These are phyloP conservation scores for Drosophila micromelanica DNA, from an alignment of 1,140 invertebrate genomes.

Conservation along the genomic window DNA sequence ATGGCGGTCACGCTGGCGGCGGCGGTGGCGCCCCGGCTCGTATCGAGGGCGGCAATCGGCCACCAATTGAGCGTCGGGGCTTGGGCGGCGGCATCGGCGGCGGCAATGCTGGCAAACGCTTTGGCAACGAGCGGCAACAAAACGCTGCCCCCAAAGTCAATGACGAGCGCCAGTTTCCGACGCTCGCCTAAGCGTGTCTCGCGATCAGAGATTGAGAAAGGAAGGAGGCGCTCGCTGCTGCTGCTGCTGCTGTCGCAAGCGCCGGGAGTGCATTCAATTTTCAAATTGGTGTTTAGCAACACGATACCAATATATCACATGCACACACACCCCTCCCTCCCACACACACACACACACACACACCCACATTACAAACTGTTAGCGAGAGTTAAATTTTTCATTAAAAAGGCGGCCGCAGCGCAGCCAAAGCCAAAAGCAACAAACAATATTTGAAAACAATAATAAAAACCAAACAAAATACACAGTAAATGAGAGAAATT, in stretches of 20 bases:
- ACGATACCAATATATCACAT: conserved; percentile 33
- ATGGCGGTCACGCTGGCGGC: conserved; percentile 54
- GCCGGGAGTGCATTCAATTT: conserved; percentile 45
- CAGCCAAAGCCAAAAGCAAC: conserved; percentile 73
- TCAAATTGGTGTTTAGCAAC: conserved; percentile 27
- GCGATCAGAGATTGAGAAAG: conserved; percentile 17
- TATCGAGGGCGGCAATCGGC: conserved; percentile 57
- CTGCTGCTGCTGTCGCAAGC: conserved; percentile 24
- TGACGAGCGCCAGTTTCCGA: conserved; percentile 97
- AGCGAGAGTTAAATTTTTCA: conserved; percentile 27
- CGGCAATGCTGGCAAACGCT: conserved; percentile 66
- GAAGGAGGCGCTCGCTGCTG: conserved; percentile 16
- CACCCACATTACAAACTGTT: conserved; percentile 13
- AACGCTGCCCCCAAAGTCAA: conserved; percentile 94
- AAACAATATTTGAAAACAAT: conserved; percentile 51
- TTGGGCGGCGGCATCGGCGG: conserved; percentile 75
- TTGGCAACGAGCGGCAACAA: conserved; percentile 70
- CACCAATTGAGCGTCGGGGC: conserved; percentile 69
- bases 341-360: conserved; percentile 12
- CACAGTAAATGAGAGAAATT: conserved; percentile 42
- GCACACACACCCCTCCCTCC: too few relatives aligned
- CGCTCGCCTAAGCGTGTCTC: conserved; percentile 87
- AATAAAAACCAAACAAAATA: conserved; percentile 36
- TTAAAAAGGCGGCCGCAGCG: conserved; percentile 31
- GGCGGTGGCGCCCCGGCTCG: conserved; percentile 62